Evolutionary conservation across 2,113 vertebrate genomes (phyloP).

Genomic region (Asarcornis scutulata): DNA sequence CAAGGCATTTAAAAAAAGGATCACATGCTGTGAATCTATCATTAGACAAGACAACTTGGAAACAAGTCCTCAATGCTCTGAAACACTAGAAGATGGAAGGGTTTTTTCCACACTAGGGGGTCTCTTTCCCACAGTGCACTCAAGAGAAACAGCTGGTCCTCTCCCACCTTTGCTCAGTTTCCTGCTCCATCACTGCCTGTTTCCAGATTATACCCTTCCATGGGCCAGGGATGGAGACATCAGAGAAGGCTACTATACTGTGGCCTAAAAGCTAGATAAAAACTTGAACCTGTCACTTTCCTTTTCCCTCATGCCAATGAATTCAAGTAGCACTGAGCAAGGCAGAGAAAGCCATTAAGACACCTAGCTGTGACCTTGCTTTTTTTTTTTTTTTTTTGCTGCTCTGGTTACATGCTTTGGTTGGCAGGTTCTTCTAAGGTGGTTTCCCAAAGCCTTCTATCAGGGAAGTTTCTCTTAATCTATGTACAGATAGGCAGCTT

Average conservation of each 20-base stretch:
- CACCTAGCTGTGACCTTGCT: background rate
- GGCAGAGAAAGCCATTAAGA: background rate
- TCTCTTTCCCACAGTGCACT: background rate
- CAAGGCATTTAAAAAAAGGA: conserved; percentile 16
- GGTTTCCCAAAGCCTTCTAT: background rate
- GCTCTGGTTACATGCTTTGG: background rate
- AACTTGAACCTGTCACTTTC: background rate
- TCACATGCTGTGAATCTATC: background rate
- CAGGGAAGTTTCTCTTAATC: background rate
- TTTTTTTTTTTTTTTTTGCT: background rate
- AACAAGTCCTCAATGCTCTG: background rate
- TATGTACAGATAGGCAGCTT: background rate
- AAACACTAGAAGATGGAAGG: background rate
- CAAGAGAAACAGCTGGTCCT: background rate
- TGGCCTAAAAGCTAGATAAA: background rate
- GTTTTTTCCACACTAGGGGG: background rate
- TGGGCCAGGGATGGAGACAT: background rate
- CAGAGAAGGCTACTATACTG: background rate
- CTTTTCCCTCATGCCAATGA: background rate
- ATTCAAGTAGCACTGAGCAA: background rate
- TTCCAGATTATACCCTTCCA: background rate
- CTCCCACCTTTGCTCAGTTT: background rate
- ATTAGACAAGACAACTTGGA: accelerated
- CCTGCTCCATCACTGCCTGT: background rate
- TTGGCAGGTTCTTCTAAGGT: background rate